phyloP scores from a whole-genome alignment of 2,888 invertebrate genomes.

The Hoplodrina ambigua region DNA sequence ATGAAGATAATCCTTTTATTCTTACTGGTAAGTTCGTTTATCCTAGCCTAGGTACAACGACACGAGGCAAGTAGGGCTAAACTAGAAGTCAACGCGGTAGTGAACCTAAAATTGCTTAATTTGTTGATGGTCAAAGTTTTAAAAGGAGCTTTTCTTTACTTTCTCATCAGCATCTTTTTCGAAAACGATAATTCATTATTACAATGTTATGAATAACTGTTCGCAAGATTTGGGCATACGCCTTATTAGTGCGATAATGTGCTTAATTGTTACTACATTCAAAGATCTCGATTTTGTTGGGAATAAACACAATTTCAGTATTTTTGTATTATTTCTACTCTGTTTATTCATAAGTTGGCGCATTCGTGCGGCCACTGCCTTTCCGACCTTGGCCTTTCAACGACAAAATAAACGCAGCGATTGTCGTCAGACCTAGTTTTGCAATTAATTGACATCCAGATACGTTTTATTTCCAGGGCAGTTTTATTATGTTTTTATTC shows the following conservation, averaged over 20 bases:
- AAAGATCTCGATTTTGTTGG: not conserved
- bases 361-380: conserved; percentile 31
- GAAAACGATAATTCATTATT: not conserved
- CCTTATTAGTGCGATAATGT: not conserved
- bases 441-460: conserved; percentile 41
- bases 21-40: conserved; percentile 89
- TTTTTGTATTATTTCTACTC: conserved; percentile 1
- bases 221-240: not conserved
- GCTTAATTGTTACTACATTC: not conserved
- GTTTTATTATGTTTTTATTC: conserved; percentile 30
- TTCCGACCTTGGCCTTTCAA: conserved; percentile 58
- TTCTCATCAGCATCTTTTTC: not conserved
- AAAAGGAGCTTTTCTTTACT: not conserved
- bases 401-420: conserved; percentile 35
- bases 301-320: not conserved
- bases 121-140: too few species aligned
- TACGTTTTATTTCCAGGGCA: not conserved
- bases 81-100: not conserved
- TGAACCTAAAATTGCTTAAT: not conserved
- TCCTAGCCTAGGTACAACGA: not conserved
- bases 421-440: conserved; percentile 57
- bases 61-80: too few species aligned
- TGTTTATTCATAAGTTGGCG: conserved; percentile 14
- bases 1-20: conserved; percentile 88
- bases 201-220: not conserved